phyloP scores from a whole-genome alignment of 2,113 vertebrate genomes.

The Ochotona princeps region DNA sequence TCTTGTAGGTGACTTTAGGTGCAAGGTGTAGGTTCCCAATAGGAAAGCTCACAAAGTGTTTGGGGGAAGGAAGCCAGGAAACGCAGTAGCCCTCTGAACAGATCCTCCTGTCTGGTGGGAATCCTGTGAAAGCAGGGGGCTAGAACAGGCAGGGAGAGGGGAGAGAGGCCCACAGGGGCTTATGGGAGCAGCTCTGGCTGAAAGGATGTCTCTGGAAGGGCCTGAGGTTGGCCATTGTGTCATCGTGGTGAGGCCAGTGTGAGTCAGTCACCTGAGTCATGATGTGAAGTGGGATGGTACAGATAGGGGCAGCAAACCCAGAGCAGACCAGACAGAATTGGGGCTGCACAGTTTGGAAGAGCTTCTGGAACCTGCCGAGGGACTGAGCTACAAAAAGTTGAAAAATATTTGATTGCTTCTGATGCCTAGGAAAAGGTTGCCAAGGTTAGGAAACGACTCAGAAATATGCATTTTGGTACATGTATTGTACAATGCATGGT shows the following conservation, averaged over 20 bases:
- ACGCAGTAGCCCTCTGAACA: not conserved
- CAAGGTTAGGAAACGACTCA: not conserved
- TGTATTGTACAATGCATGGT: not conserved
- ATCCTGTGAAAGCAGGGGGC: not conserved
- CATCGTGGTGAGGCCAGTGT: not conserved
- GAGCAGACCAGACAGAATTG: not conserved
- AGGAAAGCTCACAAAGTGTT: not conserved
- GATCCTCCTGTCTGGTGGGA: not conserved
- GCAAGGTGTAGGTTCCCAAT: not conserved
- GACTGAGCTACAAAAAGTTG: not conserved
- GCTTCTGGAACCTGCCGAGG: not conserved
- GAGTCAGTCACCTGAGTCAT: not conserved
- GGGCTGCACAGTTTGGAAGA: not conserved
- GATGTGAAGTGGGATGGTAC: not conserved
- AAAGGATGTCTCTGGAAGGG: not conserved
- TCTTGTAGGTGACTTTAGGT: not conserved
- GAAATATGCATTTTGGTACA: not conserved
- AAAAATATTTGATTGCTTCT: not conserved
- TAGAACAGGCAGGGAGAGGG: not conserved
- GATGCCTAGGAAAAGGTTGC: not conserved
- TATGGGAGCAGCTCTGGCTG: not conserved
- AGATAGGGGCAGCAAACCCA: fast-evolving
- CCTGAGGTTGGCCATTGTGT: not conserved
- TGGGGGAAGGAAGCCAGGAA: not conserved
- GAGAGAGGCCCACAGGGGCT: not conserved